Base-by-base conservation (phyloP, 2,797 vertebrate species). In the Kryptolebias ocellatus region DNA sequence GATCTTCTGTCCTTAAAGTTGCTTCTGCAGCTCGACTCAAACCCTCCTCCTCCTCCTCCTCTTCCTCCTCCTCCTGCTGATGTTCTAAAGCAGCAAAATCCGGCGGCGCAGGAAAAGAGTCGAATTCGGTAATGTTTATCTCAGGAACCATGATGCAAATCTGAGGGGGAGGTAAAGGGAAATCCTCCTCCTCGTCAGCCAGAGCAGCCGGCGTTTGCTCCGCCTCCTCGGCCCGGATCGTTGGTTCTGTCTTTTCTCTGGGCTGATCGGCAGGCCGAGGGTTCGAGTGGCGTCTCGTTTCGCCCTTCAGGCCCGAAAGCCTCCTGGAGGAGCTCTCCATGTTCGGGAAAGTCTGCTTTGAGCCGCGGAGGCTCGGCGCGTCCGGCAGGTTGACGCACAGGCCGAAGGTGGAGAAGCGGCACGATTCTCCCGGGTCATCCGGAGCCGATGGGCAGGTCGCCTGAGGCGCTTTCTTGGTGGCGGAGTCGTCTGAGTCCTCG, bases 401-500 rank as follows among this genome's bases (percentile, higher is more conserved):
- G 37, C 91, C 86, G 63, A 88, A 90, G 0, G 85, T 92, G 1
- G 90, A 92, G 74, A 89, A 86, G 8, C 81, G 44, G 20, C 58
- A 34, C 0, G 63, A 69, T 5, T 78, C 72, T 51, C 49, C 85
- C 18, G 72, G 60, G 44, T 45, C 28, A 12, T 27, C 60, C 50
- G 15, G 53, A 45, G 64, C 34, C 3, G 74, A 18, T 2, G 1
- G 6, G 11, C 15, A 34, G 0, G 24, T 65, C 42, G 27, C 37
- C 2, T 29, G 44, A 4, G 47, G 17, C 17, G 42, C 64, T 47
- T 14, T 12, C 0, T 31, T 16, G 0, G 42, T 28, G 24, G 8
- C 45, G 34, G 45, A 0, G 24, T 82, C 66, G 6, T 74, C 50
- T 24, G 6, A n/a, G 17, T 53, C n/a, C 0, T 71, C 15, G 1